Base-by-base conservation (phyloP, 2,797 vertebrate species). In the Pitangus sulphuratus region DNA sequence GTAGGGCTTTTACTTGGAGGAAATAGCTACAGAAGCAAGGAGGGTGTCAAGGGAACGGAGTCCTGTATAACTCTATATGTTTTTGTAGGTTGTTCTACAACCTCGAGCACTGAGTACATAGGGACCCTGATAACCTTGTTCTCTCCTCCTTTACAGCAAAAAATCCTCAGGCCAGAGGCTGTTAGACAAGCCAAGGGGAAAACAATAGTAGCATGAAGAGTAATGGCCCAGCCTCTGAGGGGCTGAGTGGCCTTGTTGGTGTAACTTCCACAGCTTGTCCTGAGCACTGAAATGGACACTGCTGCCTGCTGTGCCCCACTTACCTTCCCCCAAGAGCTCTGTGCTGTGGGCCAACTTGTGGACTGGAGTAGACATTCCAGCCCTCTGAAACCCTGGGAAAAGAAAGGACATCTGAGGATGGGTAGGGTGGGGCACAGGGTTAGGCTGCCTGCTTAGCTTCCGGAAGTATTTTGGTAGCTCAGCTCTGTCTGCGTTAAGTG, bases 61-160 rank as follows among this genome's bases (percentile, higher is more conserved):
- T 70, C 70, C 68, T 84, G 74, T 87, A n/a, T 84, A 82, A 84
- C 7, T 70, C 51, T 15, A 5, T 50, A 40, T 40, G 3, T 66
- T 89, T 92, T 91, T 89, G 48, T 91, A 95, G 94, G 78, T 77
- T 96, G 81, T 62, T 84, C 81, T 87, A 33, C 81, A 89, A 42
- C 77, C 51, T 56, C 31, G 58, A 95, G 58, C 86, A 19, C 0
- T 37, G 33, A 51, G 58, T 74, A n/a, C 54, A 1, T 24, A 53
- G 48, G 60, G 60, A 70, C 33, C 60, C 39, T 40, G 64, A 37
- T 87, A 84, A 94, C 86, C 71, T 87, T 95, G 33, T 87, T 84
- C 44, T 71, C 26, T 75, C 8, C 40, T 91, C 54, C 74, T 71
- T 35, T 62, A 48, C 24, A 40, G 71, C 61, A 42, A 7, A 45